These are phyloP conservation scores for human DNA, from an alignment of 2,113 vertebrate species.

Conservation along the genomic window DNA sequence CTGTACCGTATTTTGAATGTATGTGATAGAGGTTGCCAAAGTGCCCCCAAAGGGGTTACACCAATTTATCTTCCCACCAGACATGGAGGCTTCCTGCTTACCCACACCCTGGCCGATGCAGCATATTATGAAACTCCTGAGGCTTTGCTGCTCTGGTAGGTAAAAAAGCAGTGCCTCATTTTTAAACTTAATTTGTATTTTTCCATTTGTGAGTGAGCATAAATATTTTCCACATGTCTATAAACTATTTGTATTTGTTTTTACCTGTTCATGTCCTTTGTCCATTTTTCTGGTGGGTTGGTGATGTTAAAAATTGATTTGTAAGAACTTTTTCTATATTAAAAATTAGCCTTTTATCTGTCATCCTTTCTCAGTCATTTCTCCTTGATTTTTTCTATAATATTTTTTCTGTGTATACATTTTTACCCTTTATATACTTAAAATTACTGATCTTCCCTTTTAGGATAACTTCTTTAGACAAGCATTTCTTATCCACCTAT, in stretches of 20 bases:
- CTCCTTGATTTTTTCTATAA: not conserved
- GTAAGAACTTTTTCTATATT: not conserved
- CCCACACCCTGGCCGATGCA: not conserved
- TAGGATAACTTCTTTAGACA: not conserved
- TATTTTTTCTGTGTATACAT: not conserved
- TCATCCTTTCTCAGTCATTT: not conserved
- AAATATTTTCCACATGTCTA: not conserved
- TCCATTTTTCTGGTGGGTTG: not conserved
- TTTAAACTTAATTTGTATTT: not conserved
- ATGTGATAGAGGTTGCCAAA: not conserved
- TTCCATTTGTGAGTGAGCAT: not conserved
- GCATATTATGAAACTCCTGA: not conserved
- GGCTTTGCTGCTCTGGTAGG: not conserved
- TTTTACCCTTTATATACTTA: not conserved
- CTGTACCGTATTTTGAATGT: not conserved
- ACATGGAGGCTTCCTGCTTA: not conserved
- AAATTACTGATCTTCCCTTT: not conserved
- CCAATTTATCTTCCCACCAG: not conserved
- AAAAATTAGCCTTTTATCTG: not conserved
- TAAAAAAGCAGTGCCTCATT: not conserved
- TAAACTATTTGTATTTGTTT: not conserved
- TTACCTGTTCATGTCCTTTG: not conserved
- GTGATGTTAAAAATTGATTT: not conserved
- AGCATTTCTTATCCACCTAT: not conserved
- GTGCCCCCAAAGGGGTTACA: not conserved